phyloP scores from a whole-genome alignment of 2,113 vertebrate genomes.

The Phrynosoma blainvillii region DNA sequence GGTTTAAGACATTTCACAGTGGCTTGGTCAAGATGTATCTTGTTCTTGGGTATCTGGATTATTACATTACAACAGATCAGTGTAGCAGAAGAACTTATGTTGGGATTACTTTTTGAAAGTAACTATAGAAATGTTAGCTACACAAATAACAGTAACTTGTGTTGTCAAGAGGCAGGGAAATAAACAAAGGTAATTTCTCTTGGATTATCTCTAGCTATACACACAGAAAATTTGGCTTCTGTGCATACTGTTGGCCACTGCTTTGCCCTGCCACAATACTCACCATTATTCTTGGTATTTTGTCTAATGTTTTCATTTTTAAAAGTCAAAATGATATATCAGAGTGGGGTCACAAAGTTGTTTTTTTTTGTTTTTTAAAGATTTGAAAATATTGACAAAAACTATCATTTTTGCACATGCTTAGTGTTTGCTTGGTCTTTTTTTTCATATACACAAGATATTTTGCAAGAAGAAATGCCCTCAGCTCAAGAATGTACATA shows the following conservation, averaged over 20 bases:
- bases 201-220: too few relatives aligned
- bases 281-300: background rate
- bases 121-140: background rate
- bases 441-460: too few relatives aligned
- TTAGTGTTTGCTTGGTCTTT: too few relatives aligned
- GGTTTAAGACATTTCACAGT: background rate
- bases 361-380: too few relatives aligned
- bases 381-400: too few relatives aligned
- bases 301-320: background rate
- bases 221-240: background rate
- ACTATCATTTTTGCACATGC: too few relatives aligned
- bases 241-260: background rate
- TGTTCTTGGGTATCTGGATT: background rate
- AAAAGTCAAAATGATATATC: too few relatives aligned
- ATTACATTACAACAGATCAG: background rate
- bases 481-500: too few relatives aligned
- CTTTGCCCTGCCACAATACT: background rate
- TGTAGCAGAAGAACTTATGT: background rate
- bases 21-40: background rate
- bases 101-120: background rate
- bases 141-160: background rate
- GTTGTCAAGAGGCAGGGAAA: background rate
- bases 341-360: too few relatives aligned
- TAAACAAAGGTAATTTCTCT: background rate
- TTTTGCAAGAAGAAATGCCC: too few relatives aligned